Conservation (phyloP, 2,888 invertebrate genomes). For the Cantharis nigra region DNA sequence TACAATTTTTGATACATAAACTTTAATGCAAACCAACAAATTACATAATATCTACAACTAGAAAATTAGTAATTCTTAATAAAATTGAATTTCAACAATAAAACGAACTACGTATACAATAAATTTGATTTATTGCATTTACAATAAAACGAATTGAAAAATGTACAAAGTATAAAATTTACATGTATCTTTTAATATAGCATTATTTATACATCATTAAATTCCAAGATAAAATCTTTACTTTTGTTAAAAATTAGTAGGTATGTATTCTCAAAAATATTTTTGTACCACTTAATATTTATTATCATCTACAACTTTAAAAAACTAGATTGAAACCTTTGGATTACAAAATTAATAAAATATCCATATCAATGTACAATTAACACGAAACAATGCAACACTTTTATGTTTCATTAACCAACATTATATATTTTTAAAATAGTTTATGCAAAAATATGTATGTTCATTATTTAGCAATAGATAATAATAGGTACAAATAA, state of each 20-base stretch:
- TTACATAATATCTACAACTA: slow-evolving; percentile 11
- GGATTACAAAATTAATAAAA: slow-evolving; percentile 31
- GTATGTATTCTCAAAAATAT: background rate
- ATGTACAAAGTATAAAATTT: slow-evolving; percentile 16
- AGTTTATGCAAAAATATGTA: slow-evolving; percentile 26
- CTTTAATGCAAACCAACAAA: slow-evolving; percentile 22
- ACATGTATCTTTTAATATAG: background rate
- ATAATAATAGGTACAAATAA: slow-evolving; percentile 15
- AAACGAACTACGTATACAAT: background rate
- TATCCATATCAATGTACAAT: slow-evolving; percentile 13
- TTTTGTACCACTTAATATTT: background rate
- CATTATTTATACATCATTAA: background rate
- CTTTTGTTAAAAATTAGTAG: slow-evolving; percentile 7
- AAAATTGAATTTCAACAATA: background rate
- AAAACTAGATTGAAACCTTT: slow-evolving; percentile 36
- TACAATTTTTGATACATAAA: slow-evolving; percentile 6
- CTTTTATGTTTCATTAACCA: slow-evolving; percentile 4
- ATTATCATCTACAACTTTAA: slow-evolving; percentile 1
- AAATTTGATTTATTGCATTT: background rate
- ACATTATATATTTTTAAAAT: slow-evolving; percentile 11
- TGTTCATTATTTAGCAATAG: slow-evolving; percentile 11
- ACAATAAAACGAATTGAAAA: slow-evolving; percentile 1
- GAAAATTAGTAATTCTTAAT: background rate
- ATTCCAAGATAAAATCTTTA: background rate
- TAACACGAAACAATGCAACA: slow-evolving; percentile 24